Conservation (phyloP, 2,888 invertebrate genomes). For the Drosophila kuntzei region DNA sequence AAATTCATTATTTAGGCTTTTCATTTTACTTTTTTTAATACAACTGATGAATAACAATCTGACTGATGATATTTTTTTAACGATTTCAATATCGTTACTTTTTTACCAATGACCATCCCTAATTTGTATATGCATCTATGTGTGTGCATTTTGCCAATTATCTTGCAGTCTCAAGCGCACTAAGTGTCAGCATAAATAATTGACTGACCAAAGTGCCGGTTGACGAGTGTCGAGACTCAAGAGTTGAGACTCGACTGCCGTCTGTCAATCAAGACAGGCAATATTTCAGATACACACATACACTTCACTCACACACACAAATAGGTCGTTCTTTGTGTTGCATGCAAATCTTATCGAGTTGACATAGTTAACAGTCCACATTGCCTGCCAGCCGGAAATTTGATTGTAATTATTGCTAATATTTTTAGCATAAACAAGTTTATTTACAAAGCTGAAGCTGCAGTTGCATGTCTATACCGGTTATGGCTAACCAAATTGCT, state of each 20-base stretch:
- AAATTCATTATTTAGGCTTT: too few species aligned
- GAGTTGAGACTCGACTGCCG: constrained; percentile 37
- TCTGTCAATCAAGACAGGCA: constrained; percentile 35
- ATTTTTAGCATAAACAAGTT: constrained; percentile 67
- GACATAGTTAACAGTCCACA: constrained; percentile 69
- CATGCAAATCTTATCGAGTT: constrained; percentile 71
- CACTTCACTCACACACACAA: constrained; percentile 4
- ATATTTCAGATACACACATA: constrained; percentile 18
- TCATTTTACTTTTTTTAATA: too few species aligned
- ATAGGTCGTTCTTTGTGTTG: constrained; percentile 18
- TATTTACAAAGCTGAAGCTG: constrained; percentile 35
- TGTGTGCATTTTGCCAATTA: constrained; percentile 66
- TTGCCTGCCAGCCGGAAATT: constrained; percentile 70
- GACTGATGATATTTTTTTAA: too few species aligned
- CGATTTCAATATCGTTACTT: not conserved
- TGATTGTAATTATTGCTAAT: constrained; percentile 64
- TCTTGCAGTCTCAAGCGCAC: constrained; percentile 67
- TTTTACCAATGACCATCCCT: not conserved
- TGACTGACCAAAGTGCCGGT: constrained; percentile 69
- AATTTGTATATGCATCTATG: constrained; percentile 2
- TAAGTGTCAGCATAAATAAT: constrained; percentile 80
- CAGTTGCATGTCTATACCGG: constrained; percentile 47
- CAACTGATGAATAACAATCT: too few species aligned
- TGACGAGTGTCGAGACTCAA: constrained; percentile 59
- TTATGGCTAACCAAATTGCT: constrained; percentile 54